A percentile compares a stretch with the other conserved stretches of the same genome.
Conservation (phyloP, 2,113 vertebrate species). For the Notechis scutatus region DNA sequence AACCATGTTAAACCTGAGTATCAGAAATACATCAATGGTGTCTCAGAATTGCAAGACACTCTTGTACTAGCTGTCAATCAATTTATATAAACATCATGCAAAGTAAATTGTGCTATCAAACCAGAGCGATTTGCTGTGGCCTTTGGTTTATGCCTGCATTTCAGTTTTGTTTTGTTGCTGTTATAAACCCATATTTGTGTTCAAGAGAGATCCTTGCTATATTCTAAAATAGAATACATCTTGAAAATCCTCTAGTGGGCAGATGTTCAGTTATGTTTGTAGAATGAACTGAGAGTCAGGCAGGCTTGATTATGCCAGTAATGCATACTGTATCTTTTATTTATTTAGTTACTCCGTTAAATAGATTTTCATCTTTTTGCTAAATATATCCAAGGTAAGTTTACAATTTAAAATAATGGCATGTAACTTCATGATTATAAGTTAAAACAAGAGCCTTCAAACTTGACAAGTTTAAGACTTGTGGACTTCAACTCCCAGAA, state of each 20-base stretch:
- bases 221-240: background rate
- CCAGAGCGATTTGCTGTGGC: background rate
- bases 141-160: background rate
- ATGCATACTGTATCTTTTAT: background rate
- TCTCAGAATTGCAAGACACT: background rate
- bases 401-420: background rate
- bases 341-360: background rate
- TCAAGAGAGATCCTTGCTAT: background rate
- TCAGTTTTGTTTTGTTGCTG: background rate
- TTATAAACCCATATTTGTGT: background rate
- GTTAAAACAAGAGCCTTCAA: too few relatives aligned
- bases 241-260: background rate
- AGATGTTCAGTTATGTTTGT: background rate
- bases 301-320: background rate
- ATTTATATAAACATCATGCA: conserved; percentile 15
- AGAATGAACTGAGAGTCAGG: background rate
- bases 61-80: background rate
- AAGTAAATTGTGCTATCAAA: background rate
- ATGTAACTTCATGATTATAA: background rate
- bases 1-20: conserved; percentile 46
- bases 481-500: too few relatives aligned
- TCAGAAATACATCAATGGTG: background rate
- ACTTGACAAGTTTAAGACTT: too few relatives aligned
- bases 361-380: background rate
- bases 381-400: background rate